Base-by-base conservation (phyloP, 2,797 vertebrate genomes). In the Lindbergichthys nudifrons region DNA sequence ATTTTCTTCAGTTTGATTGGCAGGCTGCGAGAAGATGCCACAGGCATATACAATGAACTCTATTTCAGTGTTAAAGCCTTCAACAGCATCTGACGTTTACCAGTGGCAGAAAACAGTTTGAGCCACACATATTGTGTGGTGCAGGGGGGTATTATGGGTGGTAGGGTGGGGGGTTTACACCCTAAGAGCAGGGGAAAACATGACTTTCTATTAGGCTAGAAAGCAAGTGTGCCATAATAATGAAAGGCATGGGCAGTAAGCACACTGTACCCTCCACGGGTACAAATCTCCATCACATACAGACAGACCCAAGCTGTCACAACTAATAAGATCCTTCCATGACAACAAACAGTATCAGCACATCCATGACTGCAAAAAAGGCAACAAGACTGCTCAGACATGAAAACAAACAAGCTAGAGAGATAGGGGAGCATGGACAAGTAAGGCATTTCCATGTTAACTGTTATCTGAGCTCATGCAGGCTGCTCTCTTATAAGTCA, bases 231-330 rank as follows among this genome's bases (percentile, higher is more conserved):
- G 84, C 78, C 60, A 46, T 56, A 61, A 66, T 67, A 67, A 77
- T 39, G 61, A 67, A 54, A 70, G 68, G 66, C 62, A 81, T 32
- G 62, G 67, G 26, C 74, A 79, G 70, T 75, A 78, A 70, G 75
- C 42, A 83, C 75, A 73, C 62, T 63, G 60, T 57, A 79, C 80
- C 74, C 81, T 88, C 86, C 75, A 54, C 7, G 14, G 86, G 88
- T 67, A 26, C 75, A 90, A 82, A 84, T 87, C 82, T 63, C 78
- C 80, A 83, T 73, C 79, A 70, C 74, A 65, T 21, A 77, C 63
- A 26, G 77, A 81, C 84, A 82, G 80, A 90, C 67, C 56, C 75
- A 70, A 83, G 73, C 86, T 90, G 89, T 92, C 89, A 91, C 60
- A 76, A 78, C 76, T 76, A 86, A 89, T 88, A 79, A 47, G 80